Conservation (phyloP, 2,797 vertebrate genomes). For the Astyanax mexicanus region DNA sequence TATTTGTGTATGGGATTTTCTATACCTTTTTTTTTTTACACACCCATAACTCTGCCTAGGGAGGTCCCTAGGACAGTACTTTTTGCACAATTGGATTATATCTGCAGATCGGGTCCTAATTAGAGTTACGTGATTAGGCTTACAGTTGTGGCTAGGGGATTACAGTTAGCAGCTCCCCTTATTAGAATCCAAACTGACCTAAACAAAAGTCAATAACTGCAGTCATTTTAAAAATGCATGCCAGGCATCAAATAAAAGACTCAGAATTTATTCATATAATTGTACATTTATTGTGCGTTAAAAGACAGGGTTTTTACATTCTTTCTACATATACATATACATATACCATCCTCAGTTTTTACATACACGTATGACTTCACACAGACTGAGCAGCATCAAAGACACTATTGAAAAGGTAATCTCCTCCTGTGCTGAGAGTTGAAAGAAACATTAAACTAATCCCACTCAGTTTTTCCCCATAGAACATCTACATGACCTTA, state of each 20-base stretch:
- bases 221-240: background rate
- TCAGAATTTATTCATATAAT: constrained; percentile 14
- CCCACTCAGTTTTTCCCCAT: background rate
- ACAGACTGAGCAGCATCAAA: constrained; percentile 1
- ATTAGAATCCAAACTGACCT: too few species aligned
- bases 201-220: too few species aligned
- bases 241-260: constrained; percentile 17
- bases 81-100: too few species aligned
- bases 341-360: constrained; percentile 50
- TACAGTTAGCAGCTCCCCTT: too few species aligned
- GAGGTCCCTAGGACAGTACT: too few species aligned
- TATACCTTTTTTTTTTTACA: too few species aligned
- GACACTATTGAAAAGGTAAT: background rate
- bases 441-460: constrained; percentile 31
- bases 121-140: too few species aligned
- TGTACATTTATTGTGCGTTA: constrained; percentile 71
- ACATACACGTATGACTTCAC: constrained; percentile 12
- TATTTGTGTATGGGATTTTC: too few species aligned
- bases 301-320: constrained; percentile 68
- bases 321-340: constrained; percentile 57
- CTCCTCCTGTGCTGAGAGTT: constrained; percentile 9
- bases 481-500: background rate
- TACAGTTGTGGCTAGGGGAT: too few species aligned
- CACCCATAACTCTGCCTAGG: too few species aligned
- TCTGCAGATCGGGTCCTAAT: too few species aligned